Base-by-base conservation (phyloP, 1,140 invertebrate genomes). In the Macrosteles quadrilineatus region DNA sequence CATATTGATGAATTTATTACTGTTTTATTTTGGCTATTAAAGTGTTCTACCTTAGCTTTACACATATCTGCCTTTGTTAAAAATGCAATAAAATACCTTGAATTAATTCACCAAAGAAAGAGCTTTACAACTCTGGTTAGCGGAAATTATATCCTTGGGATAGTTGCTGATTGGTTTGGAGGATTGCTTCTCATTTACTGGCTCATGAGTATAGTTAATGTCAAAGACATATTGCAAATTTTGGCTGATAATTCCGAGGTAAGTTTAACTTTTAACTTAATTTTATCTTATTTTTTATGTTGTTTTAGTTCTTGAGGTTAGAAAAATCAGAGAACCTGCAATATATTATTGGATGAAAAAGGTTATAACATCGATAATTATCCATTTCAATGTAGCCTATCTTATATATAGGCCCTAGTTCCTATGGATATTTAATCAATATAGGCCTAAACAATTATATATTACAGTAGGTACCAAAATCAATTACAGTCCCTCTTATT, bases 161-260 rank as follows among this genome's bases (percentile, higher is more conserved):
- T 64, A 4, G 36, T 64, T 32, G 32, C 3, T 14, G 62, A 64
- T 36, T 64, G 62, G 29, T 32, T 64, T 14, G 30, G 62, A 36
- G 62, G 62, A 43, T 6, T 64, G 36, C 32, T 64, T 36, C 14
- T 64, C 2, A 32, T 64, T 64, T 64, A 64, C 23, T 64, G 30
- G 30, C 9, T 31, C 21, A 43, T 64, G 14, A 64, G 23, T 36
- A 11, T 4, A 6, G 23, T 64, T 9, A 9, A 32, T 6, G 2
- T 64, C 36, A 30, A 64, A 32, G 62, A 64, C 4, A 32, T 64
- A 4, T 2, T 36, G 14, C n/a, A 64, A 6, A 36, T 19, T 12
- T 25, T 64, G 36, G 12, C 62, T 11, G 6, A 9, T 2, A n/a
- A 64, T 9, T 64, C 62, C n/a, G 62, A 64, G 62, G 62, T 64